phyloP scores from a whole-genome alignment of 2,113 vertebrate species.

The Malurus melanocephalus region DNA sequence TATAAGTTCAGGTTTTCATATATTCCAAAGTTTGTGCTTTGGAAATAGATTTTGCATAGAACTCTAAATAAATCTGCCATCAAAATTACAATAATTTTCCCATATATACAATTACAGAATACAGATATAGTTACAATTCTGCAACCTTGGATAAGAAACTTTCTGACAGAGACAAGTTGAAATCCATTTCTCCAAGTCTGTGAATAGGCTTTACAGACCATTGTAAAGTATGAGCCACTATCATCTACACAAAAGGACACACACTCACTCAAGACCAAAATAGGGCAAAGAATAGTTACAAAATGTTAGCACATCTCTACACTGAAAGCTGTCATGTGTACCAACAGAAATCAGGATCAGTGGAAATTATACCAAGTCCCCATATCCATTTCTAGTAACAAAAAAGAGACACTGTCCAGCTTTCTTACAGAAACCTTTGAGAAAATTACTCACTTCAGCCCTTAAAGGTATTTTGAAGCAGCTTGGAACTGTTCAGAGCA shows the following conservation, averaged over 20 bases:
- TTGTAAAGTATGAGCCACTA: background rate
- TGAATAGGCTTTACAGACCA: background rate
- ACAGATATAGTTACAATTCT: background rate
- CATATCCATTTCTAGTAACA: background rate
- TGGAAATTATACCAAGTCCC: background rate
- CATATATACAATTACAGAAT: background rate
- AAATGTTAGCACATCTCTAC: background rate
- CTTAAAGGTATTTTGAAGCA: background rate
- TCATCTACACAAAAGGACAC: background rate
- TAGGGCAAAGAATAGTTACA: background rate
- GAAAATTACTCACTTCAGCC: background rate
- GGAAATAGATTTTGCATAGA: background rate
- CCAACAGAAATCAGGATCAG: background rate
- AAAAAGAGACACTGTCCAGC: background rate
- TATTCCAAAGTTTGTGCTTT: background rate
- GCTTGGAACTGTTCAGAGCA: background rate
- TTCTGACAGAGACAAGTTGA: background rate
- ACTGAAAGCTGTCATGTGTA: background rate
- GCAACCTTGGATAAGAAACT: background rate
- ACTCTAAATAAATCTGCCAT: background rate
- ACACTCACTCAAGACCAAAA: background rate
- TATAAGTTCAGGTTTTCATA: background rate
- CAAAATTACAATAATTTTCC: background rate
- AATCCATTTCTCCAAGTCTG: background rate
- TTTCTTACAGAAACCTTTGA: background rate